Evolutionary conservation across 2,888 invertebrate species (phyloP).

Genomic region (Cephus pygmeus): DNA sequence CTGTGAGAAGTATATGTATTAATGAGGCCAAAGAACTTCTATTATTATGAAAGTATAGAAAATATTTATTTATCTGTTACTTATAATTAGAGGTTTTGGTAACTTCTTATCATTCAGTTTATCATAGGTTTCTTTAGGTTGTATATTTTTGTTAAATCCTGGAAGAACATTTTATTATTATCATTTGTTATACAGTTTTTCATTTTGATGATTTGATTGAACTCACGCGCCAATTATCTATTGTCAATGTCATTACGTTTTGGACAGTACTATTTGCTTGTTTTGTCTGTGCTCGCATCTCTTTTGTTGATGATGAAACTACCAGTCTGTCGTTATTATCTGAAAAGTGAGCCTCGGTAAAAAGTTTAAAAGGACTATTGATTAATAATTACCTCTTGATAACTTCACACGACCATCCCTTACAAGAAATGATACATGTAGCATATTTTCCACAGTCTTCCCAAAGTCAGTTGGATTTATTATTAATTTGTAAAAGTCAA

Average conservation of each 20-base stretch:
- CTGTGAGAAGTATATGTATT: background rate
- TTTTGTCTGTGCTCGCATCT: conserved; percentile 44
- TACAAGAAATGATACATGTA: conserved; percentile 74
- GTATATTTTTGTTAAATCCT: conserved; percentile 46
- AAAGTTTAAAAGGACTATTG: background rate
- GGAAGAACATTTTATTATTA: conserved; percentile 8
- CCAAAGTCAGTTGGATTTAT: conserved; percentile 72
- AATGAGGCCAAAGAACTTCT: background rate
- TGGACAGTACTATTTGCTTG: conserved; percentile 60
- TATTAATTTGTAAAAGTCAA: conserved; percentile 72
- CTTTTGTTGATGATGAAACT: conserved; percentile 51
- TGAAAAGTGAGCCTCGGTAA: conserved; percentile 18
- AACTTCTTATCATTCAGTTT: conserved; percentile 30
- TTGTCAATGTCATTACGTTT: conserved; percentile 70
- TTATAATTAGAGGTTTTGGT: conserved; percentile 5
- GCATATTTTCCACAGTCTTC: conserved; percentile 73
- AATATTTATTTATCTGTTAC: background rate
- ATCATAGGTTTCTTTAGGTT: conserved; percentile 51
- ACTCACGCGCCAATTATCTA: conserved; percentile 71
- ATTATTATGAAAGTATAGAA: background rate
- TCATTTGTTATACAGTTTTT: conserved; percentile 24
- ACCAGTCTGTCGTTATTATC: conserved; percentile 42
- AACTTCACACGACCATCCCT: conserved; percentile 70
- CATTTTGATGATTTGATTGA: conserved; percentile 56
- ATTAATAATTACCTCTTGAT: conserved; percentile 63